Percentiles rank a stretch among this genome's conserved stretches.
Conservation (phyloP, 2,113 vertebrate genomes). For the Illadopsis cleaveri region DNA sequence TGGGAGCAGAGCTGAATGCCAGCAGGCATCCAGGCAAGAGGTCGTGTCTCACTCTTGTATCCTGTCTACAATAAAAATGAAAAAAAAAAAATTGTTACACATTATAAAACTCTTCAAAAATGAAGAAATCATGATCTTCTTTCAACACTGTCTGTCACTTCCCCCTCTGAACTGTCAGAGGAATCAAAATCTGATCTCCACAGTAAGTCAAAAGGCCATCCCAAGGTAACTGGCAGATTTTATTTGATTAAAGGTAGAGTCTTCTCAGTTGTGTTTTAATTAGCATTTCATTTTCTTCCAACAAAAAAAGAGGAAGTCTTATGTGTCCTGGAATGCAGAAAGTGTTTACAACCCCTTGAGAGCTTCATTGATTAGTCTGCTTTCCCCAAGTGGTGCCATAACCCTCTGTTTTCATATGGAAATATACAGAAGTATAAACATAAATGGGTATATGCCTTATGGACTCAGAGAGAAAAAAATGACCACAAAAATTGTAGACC, state of each 20-base stretch:
- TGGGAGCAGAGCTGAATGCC: not conserved
- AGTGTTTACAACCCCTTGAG: not conserved
- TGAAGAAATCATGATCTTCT: not conserved
- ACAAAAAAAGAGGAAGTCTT: not conserved
- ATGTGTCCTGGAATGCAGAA: not conserved
- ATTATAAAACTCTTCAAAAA: not conserved
- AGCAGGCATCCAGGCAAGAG: not conserved
- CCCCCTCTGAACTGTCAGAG: not conserved
- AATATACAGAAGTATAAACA: not conserved
- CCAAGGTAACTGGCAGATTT: not conserved
- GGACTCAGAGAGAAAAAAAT: not conserved
- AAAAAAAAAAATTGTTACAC: not conserved
- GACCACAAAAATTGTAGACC: not conserved
- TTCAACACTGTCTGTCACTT: not conserved
- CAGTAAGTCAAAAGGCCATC: not conserved
- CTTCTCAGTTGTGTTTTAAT: not conserved
- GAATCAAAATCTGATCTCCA: not conserved
- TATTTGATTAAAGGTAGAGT: not conserved
- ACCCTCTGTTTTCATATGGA: not conserved
- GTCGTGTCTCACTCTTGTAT: fast-evolving
- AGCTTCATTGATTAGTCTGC: not conserved
- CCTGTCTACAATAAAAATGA: not conserved
- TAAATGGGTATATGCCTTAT: not conserved
- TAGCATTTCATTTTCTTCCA: not conserved
- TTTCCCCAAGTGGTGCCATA: not conserved